phyloP scores from a whole-genome alignment of 2,888 invertebrate species.

The Diadegma fenestrale region DNA sequence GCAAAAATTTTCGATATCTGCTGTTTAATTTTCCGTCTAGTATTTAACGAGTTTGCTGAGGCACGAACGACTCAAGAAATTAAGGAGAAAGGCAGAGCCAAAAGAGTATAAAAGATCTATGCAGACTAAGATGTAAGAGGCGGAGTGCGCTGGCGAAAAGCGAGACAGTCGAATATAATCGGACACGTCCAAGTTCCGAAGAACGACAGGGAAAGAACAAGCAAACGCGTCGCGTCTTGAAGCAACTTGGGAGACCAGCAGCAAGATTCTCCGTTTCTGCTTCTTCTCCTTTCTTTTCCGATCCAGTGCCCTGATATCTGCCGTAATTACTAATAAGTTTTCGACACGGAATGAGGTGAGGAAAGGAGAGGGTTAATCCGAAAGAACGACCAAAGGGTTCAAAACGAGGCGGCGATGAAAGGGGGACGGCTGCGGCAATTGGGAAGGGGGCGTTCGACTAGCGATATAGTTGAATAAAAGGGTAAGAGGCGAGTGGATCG shows the following conservation, averaged over 20 bases:
- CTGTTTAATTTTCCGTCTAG: slow-evolving; percentile 41
- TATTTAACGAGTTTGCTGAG: slow-evolving; percentile 80
- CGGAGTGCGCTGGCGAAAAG: slow-evolving; percentile 64
- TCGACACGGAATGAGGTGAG: slow-evolving; percentile 85
- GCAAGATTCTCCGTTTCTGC: slow-evolving; percentile 64
- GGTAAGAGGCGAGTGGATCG: slow-evolving; percentile 57
- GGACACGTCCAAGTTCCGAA: slow-evolving; percentile 53
- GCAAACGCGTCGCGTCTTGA: slow-evolving; percentile 61
- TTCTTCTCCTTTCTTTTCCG: slow-evolving; percentile 68
- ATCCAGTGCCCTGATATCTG: slow-evolving; percentile 82
- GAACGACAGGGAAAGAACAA: slow-evolving; percentile 57
- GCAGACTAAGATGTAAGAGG: slow-evolving; percentile 75
- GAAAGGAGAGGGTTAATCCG: slow-evolving; percentile 84
- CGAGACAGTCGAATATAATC: slow-evolving; percentile 66
- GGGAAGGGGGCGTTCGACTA: slow-evolving; percentile 26
- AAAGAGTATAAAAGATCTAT: slow-evolving; percentile 42
- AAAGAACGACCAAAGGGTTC: slow-evolving; percentile 84
- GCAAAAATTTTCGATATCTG: slow-evolving; percentile 43
- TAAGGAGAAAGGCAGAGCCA: slow-evolving; percentile 21
- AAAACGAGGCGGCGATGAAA: slow-evolving; percentile 70
- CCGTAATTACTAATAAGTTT: slow-evolving; percentile 85
- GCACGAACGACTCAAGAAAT: slow-evolving; percentile 73
- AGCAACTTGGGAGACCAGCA: slow-evolving; percentile 68
- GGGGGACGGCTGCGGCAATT: slow-evolving; percentile 49
- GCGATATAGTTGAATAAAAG: slow-evolving; percentile 52